Percentiles rank a stretch among this genome's conserved stretches.
Conservation (phyloP, 2,113 vertebrate species). For the Eleginops maclovinus region DNA sequence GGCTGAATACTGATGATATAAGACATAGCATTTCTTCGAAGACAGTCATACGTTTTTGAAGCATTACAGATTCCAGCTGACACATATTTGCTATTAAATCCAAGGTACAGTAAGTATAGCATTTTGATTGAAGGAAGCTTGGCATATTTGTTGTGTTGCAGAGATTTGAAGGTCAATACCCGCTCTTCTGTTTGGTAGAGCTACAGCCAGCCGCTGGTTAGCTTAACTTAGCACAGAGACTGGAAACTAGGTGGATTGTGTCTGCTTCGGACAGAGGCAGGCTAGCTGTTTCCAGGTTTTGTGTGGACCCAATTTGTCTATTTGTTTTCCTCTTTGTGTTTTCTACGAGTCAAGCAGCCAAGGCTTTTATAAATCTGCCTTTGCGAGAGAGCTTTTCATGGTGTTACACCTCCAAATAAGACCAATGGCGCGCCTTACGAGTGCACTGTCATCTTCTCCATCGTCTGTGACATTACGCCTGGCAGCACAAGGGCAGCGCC, state of each 20-base stretch:
- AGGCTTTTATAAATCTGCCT: slow-evolving; percentile 11
- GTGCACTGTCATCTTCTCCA: slow-evolving; percentile 12
- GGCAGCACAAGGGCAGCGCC: not conserved
- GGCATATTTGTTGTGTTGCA: no score
- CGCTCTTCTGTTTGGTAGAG: no score
- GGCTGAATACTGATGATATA: no score
- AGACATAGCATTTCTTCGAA: no score
- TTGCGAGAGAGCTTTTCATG: not conserved
- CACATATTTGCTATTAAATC: not conserved
- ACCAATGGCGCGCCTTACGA: slow-evolving; percentile 4
- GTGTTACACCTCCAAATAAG: slow-evolving; percentile 24
- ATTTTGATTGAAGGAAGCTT: no score
- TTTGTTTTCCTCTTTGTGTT: not conserved
- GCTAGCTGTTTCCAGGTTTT: no score
- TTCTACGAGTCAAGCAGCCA: not conserved
- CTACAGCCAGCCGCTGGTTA: not conserved
- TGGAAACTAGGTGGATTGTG: not conserved
- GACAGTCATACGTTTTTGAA: no score
- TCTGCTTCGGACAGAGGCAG: no score
- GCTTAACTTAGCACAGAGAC: slow-evolving; percentile 4
- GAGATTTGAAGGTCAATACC: no score
- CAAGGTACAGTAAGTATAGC: not conserved
- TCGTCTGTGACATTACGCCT: slow-evolving; percentile 15
- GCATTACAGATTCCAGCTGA: no score
- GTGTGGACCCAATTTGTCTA: not conserved